Evolutionary conservation across 2,797 vertebrate species (phyloP), one percentile per base, ranked within the genome.

Genomic region (Kryptolebias ocellatus): DNA sequence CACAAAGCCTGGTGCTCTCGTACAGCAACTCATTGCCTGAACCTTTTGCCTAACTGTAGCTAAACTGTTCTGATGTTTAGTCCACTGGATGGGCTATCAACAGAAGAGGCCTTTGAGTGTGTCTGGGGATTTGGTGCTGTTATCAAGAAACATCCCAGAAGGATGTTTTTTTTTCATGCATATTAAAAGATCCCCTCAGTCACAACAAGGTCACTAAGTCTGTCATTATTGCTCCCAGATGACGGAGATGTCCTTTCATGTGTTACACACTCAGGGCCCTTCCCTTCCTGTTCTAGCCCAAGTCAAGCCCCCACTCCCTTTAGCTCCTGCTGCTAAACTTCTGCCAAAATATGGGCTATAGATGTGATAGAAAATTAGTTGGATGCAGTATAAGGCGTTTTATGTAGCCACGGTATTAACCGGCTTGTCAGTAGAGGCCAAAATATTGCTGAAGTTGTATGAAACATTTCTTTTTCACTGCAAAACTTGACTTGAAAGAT

Each of bases 221-320:
- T 91, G 85, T 92, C 89, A 91, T 91, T 93, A 91, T 90, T 84
- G 80, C 82, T 82, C 63, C 72, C 82, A 85, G 89, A 87, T 91
- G 91, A 91, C 70, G 76, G 76, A 91, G 77, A 68, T 55, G 29
- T 65, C 67, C 91, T 93, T 94, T 94, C 88, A 93, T 94, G 90
- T 89, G 63, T 80, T 83, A 63, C 39, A 61, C 61, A 60, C 76
- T 82, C 67, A 51, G 73, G 37, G 84, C 83, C 81, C 87, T 88
- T 89, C 89, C 87, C 88, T 92, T 92, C 90, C 90, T 91, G 84
- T 86, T 72, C 75, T 74, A 61, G 67, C 73, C 68, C 45, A 53
- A 70, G 53, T 54, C 74, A 58, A 76, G 52, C 60, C 72, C 74
- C 64, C 64, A 39, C 63, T 77, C 70, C 63, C 56, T 74, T 60